Base-by-base conservation (phyloP, 2,888 invertebrate species). In the Gnatocerus cornutus region DNA sequence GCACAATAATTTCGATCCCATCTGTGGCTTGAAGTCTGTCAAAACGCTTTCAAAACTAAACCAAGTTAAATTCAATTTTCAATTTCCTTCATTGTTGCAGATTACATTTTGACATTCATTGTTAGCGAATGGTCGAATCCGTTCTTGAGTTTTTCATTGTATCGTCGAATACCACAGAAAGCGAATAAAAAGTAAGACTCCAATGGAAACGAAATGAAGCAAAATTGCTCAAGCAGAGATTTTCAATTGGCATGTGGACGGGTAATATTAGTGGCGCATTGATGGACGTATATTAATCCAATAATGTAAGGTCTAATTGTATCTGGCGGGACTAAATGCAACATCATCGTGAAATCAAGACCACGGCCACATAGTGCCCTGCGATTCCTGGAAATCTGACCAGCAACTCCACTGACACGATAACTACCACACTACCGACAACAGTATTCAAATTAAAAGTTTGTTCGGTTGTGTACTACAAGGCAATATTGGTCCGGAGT, bases 401-500 rank as follows among this genome's bases (percentile, higher is more conserved):
- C 72, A 69, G 76, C 76, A 74, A 70, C 72, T 75, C 71, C 58
- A 56, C 74, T 74, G 72, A 74, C 75, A 75, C 69, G 74, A 70
- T 75, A 76, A 77, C 74, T 74, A 74, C 73, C 73, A 75, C 67
- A 65, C 68, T 71, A 73, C 71, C 73, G 74, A 77, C 76, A 73
- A 75, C 73, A 76, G 73, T 76, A 75, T 76, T 77, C 76, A 77
- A 77, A 77, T 76, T 77, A 76, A 77, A 76, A 76, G 71, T 74
- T 71, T 68, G 70, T 73, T 70, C 65, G 12, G 52, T 65, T 50
- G 37, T 30, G 56, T 58, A 55, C 58, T 13, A 45, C 39, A 59
- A 53, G 61, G 53, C 55, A 68, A 68, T 48, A 61, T 68, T 62
- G 55, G 29, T 56, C 37, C 37, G 14, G 16, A 37, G 53, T 33